A percentile compares a stretch with the other conserved stretches of the same genome.
phyloP scores from a whole-genome alignment of 1,140 invertebrate genomes.

The Harpegnathos saltator region DNA sequence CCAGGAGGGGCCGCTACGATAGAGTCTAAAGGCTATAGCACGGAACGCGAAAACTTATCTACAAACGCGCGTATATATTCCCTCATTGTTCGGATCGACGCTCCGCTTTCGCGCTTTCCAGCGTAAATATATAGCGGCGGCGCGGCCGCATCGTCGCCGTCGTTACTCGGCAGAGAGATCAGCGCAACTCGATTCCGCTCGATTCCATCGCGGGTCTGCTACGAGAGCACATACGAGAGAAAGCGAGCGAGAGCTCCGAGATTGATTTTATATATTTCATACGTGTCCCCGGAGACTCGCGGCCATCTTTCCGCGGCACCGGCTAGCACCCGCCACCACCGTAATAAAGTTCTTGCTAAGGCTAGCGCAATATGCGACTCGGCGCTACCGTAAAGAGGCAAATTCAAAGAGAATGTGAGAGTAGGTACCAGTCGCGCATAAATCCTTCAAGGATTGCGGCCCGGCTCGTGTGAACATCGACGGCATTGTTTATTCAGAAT shows the following conservation, averaged over 20 bases:
- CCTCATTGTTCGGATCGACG: background rate
- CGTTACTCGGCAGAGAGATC: constrained; percentile 43
- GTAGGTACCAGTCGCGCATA: constrained; percentile 70
- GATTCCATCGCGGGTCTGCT: background rate
- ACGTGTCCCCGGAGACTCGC: constrained; percentile 4
- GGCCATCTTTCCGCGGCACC: constrained; percentile 47
- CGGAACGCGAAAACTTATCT: constrained; percentile 35
- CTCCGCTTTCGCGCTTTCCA: background rate
- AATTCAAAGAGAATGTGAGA: constrained; percentile 83
- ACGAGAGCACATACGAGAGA: background rate
- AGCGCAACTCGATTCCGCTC: constrained; percentile 33
- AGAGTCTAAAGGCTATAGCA: constrained; percentile 41
- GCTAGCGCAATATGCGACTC: constrained; percentile 38
- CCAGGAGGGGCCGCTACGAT: background rate
- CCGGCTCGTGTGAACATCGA: constrained; percentile 63
- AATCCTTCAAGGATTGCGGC: constrained; percentile 78
- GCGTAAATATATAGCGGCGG: no score
- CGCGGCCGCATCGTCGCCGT: constrained; percentile 9
- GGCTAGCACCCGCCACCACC: background rate
- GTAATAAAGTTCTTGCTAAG: constrained; percentile 63
- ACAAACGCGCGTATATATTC: constrained; percentile 24
- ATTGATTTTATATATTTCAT: constrained; percentile 64
- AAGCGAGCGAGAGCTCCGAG: background rate
- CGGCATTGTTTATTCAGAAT: constrained; percentile 80
- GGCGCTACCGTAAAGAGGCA: constrained; percentile 76